Evolutionary conservation across 1,140 invertebrate species (phyloP).

Genomic region (Archivesica marissinica): DNA sequence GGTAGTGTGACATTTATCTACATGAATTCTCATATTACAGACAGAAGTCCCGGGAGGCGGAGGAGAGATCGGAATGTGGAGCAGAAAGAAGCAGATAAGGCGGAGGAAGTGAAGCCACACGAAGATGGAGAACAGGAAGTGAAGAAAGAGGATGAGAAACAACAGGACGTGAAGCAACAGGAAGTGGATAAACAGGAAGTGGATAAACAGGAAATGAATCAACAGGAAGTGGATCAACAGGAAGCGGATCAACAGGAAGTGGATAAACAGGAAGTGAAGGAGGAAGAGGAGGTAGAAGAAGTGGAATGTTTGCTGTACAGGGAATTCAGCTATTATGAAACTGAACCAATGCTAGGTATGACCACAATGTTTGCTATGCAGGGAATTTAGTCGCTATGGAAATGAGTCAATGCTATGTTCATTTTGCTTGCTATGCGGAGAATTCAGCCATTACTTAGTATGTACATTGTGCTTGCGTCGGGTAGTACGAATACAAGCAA

Average conservation of each 20-base stretch:
- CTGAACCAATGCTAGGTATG: slow-evolving; percentile 45
- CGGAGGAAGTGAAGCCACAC: not conserved
- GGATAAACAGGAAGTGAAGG: not conserved
- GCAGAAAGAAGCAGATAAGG: slow-evolving; percentile 3
- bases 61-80: not conserved
- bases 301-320: slow-evolving; percentile 53
- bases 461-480: no score
- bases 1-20: no score
- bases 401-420: slow-evolving; percentile 27
- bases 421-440: slow-evolving; percentile 38
- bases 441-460: slow-evolving; percentile 6
- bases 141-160: slow-evolving; percentile 6
- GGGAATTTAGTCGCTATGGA: not conserved
- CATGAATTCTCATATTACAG: no score
- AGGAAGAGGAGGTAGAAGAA: not conserved
- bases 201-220: not conserved
- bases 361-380: slow-evolving; percentile 52
- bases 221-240: not conserved
- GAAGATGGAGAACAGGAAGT: no score
- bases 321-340: not conserved
- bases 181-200: no score
- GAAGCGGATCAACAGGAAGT: slow-evolving; percentile 3
- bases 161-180: not conserved
- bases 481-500: no score
- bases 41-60: not conserved